Percentiles rank a stretch among this genome's conserved stretches.
These are phyloP conservation scores for Apotomis capreana DNA, from an alignment of 2,888 invertebrate genomes.

Conservation along the genomic window DNA sequence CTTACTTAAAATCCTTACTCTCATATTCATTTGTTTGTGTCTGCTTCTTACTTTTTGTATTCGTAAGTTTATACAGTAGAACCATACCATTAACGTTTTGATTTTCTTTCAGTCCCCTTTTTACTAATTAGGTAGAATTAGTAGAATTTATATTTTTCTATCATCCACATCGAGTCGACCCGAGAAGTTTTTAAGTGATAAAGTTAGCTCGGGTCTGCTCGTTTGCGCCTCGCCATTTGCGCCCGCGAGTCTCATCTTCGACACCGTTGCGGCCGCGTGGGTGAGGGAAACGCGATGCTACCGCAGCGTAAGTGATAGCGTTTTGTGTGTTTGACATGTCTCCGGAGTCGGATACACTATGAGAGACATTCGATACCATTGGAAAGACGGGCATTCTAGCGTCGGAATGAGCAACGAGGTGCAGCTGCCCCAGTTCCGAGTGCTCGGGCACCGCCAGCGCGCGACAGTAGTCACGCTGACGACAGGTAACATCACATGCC, in stretches of 20 bases:
- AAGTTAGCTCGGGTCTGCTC: constrained; percentile 56
- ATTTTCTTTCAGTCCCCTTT: constrained; percentile 46
- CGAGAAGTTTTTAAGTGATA: constrained; percentile 47
- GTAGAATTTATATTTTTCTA: constrained; percentile 73
- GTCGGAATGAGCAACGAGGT: constrained; percentile 98
- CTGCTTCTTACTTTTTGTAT: constrained; percentile 38
- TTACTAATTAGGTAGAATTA: constrained; percentile 54
- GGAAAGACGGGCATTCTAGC: constrained; percentile 96
- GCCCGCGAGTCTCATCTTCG: constrained; percentile 60
- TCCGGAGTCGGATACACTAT: constrained; percentile 97
- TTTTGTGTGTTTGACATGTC: constrained; percentile 84
- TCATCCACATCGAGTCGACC: constrained; percentile 64
- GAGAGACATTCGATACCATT: constrained; percentile 98
- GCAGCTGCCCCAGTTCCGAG: constrained; percentile 98
- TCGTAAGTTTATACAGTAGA: constrained; percentile 26
- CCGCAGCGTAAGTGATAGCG: constrained; percentile 83
- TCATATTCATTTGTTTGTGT: constrained; percentile 37
- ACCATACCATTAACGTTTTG: constrained; percentile 18
- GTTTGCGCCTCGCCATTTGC: constrained; percentile 56
- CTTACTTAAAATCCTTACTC: constrained; percentile 28
- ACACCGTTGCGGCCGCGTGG: constrained; percentile 58
- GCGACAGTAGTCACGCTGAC: constrained; percentile 96
- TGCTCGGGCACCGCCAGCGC: constrained; percentile 97
- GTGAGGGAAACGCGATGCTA: constrained; percentile 67
- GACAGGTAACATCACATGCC: constrained; percentile 90